Evolutionary conservation across 2,113 vertebrate species (phyloP), one percentile per base, ranked within the genome.

Genomic region (Podarcis cretensis): DNA sequence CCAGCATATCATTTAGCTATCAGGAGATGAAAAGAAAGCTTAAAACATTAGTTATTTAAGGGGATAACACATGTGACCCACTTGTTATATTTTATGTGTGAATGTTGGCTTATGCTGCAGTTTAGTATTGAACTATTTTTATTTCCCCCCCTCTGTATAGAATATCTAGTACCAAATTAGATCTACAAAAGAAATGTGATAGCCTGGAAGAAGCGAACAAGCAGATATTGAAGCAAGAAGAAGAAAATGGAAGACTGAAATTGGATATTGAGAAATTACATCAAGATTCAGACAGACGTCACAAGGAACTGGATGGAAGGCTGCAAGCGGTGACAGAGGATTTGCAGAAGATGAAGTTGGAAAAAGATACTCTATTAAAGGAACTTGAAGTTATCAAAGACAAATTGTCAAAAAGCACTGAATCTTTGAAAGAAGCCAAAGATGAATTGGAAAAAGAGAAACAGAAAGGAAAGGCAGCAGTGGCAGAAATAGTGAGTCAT

Each of bases 391-490:
- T 96, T n/a, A 88, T 95, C 32, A 98, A 98, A 95, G 97, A 98
- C 18, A 97, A 95, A 84, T 94, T 99, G 68, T 97, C 93, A 71
- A 96, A 98, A 94, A 95, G 93, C 91, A 97, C 95, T 27, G 96
- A 98, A 87, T 97, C 97, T 65, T 96, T 99, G 87, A 98, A 98
- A 94, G 98, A 97, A 85, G 97, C 90, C 90, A 97, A 95, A 90
- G 95, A 94, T 90, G 97, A 97, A 87, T 95, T 98, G 94, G 98
- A 99, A 87, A 96, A 97, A n/a, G 98, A 99, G 95, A 97, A 96
- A 92, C 98, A 98, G 92, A 98, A 94, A 93, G 96, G 96, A 90
- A 98, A 97, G 94, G 91, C 97, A 85, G 91, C 96, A 75, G 54
- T 98, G 84, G 97, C 96, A 90, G 98, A 98, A 89, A 98, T 98